Evolutionary conservation across 2,797 vertebrate genomes (phyloP), one percentile per base, ranked within the genome.

Genomic region (Pteropus rufus): DNA sequence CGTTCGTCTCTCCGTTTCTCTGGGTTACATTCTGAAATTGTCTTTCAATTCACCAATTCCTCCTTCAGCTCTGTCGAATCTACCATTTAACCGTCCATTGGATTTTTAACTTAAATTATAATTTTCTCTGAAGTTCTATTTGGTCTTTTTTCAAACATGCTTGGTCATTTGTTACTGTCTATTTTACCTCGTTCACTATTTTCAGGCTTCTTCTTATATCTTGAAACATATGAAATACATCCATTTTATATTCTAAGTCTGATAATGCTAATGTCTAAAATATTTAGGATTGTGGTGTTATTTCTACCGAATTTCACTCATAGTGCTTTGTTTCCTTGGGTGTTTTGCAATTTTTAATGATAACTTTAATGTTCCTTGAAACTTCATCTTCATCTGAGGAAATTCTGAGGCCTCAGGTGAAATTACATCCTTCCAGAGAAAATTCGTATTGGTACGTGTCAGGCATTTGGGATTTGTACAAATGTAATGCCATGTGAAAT

Each of bases 331-430:
- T 72, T 79, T 73, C 41, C 29, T 93, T 80, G 19, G 67, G 2
- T 81, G 46, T 69, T 87, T 76, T 93, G 14, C 72, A 72, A 39
- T 81, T 93, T 93, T 76, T 39, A 5, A 52, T 31, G n/a, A 56
- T 82, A 85, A 88, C 15, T 85, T 94, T 54, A 26, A 26, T 56
- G 19, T 44, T 93, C 46, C 70, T 84, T 91, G n/a, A 88, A 92
- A 84, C 29, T 62, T 93, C 26, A 75, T n/a, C 24, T 62, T 93
- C 26, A 80, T n/a, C 46, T 67, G 54, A 29, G 56, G 62, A 85
- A 73, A 82, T 82, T 39, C 64, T 31, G 7, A 87, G 56, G 24
- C 16, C 26, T 64, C 9, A 7, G 21, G 60, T 83, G 49, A 95
- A 89, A 87, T 5, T 76, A 5, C 24, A n/a, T 62, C 91, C 39